phyloP scores from a whole-genome alignment of 2,888 invertebrate genomes.

The Drosophila dives region DNA sequence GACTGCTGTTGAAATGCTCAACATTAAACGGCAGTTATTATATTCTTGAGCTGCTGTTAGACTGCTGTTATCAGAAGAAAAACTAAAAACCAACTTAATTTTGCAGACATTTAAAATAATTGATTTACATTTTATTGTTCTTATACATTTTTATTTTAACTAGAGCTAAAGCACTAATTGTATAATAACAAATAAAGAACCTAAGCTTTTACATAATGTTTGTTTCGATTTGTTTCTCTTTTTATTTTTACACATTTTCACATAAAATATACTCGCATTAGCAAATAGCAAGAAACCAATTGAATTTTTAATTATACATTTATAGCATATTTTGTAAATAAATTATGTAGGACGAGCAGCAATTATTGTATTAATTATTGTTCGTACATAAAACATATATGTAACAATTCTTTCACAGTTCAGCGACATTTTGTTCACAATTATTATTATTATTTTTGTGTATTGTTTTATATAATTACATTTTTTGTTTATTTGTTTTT shows the following conservation, averaged over 20 bases:
- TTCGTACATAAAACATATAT: conserved; percentile 75
- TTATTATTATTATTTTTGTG: conserved; percentile 17
- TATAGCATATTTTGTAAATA: conserved; percentile 21
- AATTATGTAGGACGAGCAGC: conserved; percentile 50
- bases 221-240: neutral
- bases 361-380: conserved; percentile 42
- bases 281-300: conserved; percentile 37
- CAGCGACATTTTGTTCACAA: conserved; percentile 59
- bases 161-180: conserved; percentile 35
- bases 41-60: neutral
- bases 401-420: conserved; percentile 74
- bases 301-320: conserved; percentile 17
- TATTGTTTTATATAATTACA: conserved; percentile 62
- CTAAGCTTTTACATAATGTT: conserved; percentile 29
- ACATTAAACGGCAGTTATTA: neutral
- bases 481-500: conserved; percentile 47
- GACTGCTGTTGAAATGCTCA: neutral
- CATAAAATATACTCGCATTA: conserved; percentile 29
- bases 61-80: neutral
- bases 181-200: conserved; percentile 51
- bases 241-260: conserved; percentile 15
- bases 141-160: conserved; percentile 18
- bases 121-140: conserved; percentile 43
- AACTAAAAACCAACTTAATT: neutral
- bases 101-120: conserved; percentile 19